Percentiles rank a stretch among this genome's conserved stretches.
phyloP scores from a whole-genome alignment of 2,797 vertebrate genomes.

The Rhincodon typus region DNA sequence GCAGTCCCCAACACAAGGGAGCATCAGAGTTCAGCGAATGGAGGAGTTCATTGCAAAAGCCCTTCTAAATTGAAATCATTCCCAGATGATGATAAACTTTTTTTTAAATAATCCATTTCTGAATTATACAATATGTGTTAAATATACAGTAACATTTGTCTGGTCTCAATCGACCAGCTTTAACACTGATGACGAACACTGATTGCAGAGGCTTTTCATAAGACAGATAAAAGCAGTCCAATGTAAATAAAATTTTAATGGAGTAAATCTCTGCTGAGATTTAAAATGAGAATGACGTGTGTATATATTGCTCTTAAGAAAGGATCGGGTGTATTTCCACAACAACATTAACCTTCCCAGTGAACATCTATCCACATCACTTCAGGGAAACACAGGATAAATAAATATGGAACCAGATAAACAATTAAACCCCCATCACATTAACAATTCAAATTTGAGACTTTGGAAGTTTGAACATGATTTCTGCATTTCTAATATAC shows the following conservation, averaged over 20 bases:
- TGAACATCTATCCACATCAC: not conserved
- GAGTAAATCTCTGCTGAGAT: not conserved
- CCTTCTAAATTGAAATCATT: not conserved
- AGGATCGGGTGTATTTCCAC: not conserved
- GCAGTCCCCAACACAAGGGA: conserved; percentile 19
- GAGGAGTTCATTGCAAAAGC: not conserved
- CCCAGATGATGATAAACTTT: not conserved
- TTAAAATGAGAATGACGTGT: not conserved
- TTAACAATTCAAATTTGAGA: not conserved
- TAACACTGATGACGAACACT: not conserved
- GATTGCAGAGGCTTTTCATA: not conserved
- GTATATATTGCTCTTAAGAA: not conserved
- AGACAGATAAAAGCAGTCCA: not conserved
- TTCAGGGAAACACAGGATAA: too few relatives aligned
- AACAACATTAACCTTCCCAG: not conserved
- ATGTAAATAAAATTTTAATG: not conserved
- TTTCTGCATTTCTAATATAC: too few relatives aligned
- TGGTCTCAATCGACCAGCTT: not conserved
- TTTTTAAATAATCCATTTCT: not conserved
- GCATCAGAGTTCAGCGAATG: conserved; percentile 21
- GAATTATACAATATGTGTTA: not conserved
- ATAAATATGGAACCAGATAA: not conserved
- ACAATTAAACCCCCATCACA: not conserved
- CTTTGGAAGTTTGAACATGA: not conserved
- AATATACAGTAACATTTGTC: not conserved